Percentiles rank a stretch among this genome's conserved stretches.
Evolutionary conservation across 2,113 vertebrate genomes (phyloP).

Genomic region (Chroicocephalus ridibundus): DNA sequence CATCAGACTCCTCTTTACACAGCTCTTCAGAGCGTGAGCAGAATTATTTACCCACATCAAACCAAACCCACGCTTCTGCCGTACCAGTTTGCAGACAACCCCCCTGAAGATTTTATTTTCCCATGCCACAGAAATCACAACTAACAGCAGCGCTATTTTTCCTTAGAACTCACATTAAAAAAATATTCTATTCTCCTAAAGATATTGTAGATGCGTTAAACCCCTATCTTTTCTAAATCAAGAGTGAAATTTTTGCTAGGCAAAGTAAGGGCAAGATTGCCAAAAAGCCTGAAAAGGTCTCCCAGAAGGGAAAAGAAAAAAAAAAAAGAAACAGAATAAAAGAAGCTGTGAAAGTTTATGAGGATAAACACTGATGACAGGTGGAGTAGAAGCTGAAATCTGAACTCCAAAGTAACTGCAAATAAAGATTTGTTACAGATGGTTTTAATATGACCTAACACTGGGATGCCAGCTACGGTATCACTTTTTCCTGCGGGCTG

Average conservation of each 20-base stretch:
- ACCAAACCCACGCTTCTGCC: neutral
- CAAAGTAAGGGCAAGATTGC: neutral
- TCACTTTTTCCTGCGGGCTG: slow-evolving; percentile 52
- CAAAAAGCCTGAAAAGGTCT: slow-evolving; percentile 33
- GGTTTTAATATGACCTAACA: slow-evolving; percentile 64
- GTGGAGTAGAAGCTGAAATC: slow-evolving; percentile 72
- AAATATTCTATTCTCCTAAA: neutral
- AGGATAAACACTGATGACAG: slow-evolving; percentile 75
- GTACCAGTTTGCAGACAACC: neutral
- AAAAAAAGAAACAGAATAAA: neutral
- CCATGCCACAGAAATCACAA: neutral
- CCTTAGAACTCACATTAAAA: neutral
- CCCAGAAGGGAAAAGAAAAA: neutral
- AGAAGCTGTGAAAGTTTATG: slow-evolving; percentile 56
- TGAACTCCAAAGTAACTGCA: slow-evolving; percentile 74
- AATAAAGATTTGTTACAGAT: slow-evolving; percentile 75
- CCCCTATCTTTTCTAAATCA: neutral
- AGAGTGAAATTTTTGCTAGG: neutral
- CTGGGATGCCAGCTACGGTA: slow-evolving; percentile 35
- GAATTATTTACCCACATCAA: neutral
- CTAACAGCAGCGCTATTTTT: neutral
- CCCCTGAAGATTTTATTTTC: neutral
- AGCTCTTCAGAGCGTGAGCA: neutral
- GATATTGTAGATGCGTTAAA: neutral
- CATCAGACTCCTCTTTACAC: neutral